Conservation (phyloP, 2,888 invertebrate species). For the Pachymerium ferrugineum region DNA sequence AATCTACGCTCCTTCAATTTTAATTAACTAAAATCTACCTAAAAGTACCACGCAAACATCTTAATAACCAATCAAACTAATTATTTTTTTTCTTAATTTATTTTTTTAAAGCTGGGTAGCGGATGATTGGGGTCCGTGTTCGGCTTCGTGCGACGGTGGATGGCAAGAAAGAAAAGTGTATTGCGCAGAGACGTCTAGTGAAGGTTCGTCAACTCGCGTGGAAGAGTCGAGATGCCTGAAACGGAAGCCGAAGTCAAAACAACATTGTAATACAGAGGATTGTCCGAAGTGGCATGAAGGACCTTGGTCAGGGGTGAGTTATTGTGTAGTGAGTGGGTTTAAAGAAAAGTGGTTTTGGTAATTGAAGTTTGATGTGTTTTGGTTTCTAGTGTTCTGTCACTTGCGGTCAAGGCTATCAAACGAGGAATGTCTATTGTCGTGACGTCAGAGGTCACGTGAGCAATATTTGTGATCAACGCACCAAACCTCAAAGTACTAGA, state of each 20-base stretch:
- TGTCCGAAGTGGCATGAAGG: constrained; percentile 85
- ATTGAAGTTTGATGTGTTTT: neutral
- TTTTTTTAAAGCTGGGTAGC: constrained; percentile 69
- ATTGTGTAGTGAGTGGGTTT: no score
- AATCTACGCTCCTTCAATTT: neutral
- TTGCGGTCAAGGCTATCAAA: constrained; percentile 78
- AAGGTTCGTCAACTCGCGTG: constrained; percentile 30
- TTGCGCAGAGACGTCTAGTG: constrained; percentile 59
- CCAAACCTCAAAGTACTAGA: constrained; percentile 64
- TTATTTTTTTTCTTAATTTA: neutral
- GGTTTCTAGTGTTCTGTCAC: constrained; percentile 76
- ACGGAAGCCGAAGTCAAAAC: constrained; percentile 70
- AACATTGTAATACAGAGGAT: constrained; percentile 74
- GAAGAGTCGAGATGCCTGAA: constrained; percentile 53
- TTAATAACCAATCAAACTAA: neutral
- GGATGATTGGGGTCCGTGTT: constrained; percentile 83
- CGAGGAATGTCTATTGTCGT: constrained; percentile 70
- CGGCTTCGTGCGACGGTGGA: constrained; percentile 80
- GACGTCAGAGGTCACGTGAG: constrained; percentile 54
- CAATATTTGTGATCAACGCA: constrained; percentile 60
- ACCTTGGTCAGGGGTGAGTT: constrained; percentile 84
- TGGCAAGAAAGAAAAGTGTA: constrained; percentile 71
- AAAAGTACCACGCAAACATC: neutral
- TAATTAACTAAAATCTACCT: neutral
- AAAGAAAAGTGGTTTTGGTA: no score